Percentiles rank a stretch among this genome's conserved stretches.
Conservation (phyloP, 2,888 invertebrate species). For the Drosophila emarginata region DNA sequence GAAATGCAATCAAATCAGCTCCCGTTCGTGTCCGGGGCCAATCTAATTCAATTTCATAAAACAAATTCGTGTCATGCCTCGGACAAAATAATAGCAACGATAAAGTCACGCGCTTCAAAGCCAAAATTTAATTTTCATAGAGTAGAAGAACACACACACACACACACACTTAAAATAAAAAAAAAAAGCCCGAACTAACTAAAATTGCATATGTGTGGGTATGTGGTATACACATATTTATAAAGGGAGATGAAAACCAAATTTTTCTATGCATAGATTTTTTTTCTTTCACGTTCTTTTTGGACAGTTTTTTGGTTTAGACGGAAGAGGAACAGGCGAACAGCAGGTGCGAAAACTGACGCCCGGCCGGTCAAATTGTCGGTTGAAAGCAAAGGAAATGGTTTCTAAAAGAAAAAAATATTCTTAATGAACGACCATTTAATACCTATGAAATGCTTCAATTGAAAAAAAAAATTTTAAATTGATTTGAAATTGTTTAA, state of each 20-base stretch:
- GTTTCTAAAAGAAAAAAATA: conserved; percentile 20
- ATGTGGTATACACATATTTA: not conserved
- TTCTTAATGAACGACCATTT: not conserved
- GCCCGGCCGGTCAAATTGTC: conserved; percentile 64
- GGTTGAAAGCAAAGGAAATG: conserved; percentile 48
- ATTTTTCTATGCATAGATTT: conserved; percentile 1
- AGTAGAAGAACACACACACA: not conserved
- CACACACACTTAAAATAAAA: conserved; percentile 15
- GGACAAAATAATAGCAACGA: conserved; percentile 2
- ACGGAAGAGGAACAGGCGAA: conserved; percentile 60
- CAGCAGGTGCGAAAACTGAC: conserved; percentile 74
- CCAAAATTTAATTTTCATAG: conserved; percentile 57
- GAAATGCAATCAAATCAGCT: conserved; percentile 75
- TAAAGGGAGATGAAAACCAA: conserved; percentile 6
- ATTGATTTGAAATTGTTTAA: too few relatives aligned
- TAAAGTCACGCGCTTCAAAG: conserved; percentile 59
- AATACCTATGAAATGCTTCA: not conserved
- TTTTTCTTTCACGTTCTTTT: conserved; percentile 5
- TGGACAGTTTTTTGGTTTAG: conserved; percentile 44
- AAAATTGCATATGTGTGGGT: conserved; percentile 12
- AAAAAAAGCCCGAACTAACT: conserved; percentile 4
- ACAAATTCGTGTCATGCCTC: conserved; percentile 63
- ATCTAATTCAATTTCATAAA: conserved; percentile 71
- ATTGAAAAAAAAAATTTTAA: too few relatives aligned
- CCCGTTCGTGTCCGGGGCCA: conserved; percentile 57